A percentile compares a stretch with the other conserved stretches of the same genome.
Evolutionary conservation across 2,797 vertebrate species (phyloP).

Genomic region (Pangasius djambal): DNA sequence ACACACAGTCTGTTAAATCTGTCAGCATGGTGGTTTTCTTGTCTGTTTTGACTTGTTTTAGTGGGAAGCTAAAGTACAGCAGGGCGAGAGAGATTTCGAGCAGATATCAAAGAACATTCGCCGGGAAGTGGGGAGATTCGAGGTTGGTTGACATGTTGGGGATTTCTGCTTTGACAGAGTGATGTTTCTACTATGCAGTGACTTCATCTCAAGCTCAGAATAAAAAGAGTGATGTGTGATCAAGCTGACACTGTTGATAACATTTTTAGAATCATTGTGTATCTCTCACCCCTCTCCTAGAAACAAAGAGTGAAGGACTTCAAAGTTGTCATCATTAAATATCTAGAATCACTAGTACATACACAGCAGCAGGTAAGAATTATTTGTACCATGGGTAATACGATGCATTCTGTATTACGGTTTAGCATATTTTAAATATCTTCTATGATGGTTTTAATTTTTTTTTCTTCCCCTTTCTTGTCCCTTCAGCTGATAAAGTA

Average conservation of each 20-base stretch:
- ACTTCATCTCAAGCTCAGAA: background rate
- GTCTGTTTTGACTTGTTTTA: conserved; percentile 61
- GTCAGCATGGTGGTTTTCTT: conserved; percentile 37
- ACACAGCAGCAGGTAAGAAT: conserved; percentile 93
- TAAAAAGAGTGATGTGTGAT: background rate
- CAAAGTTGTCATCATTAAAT: conserved; percentile 93
- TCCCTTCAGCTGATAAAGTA: conserved; percentile 92
- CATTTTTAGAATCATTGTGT: background rate
- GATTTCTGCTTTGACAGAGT: conserved; percentile 48
- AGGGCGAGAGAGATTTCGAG: conserved; percentile 96
- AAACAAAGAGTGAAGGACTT: conserved; percentile 97
- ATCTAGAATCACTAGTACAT: conserved; percentile 95
- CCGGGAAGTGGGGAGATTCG: conserved; percentile 93
- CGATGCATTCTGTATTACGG: background rate
- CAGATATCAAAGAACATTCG: conserved; percentile 97
- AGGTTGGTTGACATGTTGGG: conserved; percentile 78
- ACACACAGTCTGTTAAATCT: conserved; percentile 5
- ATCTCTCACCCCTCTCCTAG: conserved; percentile 67
- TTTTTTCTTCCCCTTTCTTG: conserved; percentile 28
- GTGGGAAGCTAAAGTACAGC: conserved; percentile 95
- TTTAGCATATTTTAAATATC: background rate
- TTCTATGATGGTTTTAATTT: background rate
- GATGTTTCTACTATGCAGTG: conserved; percentile 16
- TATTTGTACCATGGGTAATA: background rate
- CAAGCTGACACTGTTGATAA: background rate